Percentiles rank a stretch among this genome's conserved stretches.
phyloP scores from a whole-genome alignment of 2,113 vertebrate species.

The Hassar affinis region DNA sequence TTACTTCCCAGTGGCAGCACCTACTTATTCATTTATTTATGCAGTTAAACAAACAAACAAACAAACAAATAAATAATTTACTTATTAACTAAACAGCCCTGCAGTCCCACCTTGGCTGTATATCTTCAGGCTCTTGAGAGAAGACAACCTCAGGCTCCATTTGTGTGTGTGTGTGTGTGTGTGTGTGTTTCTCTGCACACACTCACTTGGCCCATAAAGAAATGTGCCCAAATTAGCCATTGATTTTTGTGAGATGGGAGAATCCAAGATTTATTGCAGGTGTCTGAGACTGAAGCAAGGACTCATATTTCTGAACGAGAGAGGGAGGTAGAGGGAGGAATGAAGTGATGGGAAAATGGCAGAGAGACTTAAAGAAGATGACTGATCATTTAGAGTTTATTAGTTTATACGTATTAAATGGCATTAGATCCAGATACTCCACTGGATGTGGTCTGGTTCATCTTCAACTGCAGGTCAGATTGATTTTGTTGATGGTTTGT shows the following conservation, averaged over 20 bases:
- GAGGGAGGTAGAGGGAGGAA: constrained; percentile 31
- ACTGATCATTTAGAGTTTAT: constrained; percentile 57
- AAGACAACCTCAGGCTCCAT: background rate
- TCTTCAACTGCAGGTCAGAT: constrained; percentile 27
- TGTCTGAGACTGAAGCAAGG: constrained; percentile 44
- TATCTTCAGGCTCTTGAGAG: constrained; percentile 5
- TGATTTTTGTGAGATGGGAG: constrained; percentile 65
- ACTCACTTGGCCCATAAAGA: constrained; percentile 37
- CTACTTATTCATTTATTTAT: background rate
- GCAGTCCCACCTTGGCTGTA: background rate
- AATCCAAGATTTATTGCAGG: constrained; percentile 63
- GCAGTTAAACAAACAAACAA: background rate
- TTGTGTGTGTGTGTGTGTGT: background rate
- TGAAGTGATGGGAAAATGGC: constrained; percentile 52
- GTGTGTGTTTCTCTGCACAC: constrained; percentile 10
- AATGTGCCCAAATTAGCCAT: constrained; percentile 64
- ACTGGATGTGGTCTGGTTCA: constrained; percentile 15
- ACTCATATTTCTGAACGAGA: constrained; percentile 54
- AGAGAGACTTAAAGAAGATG: constrained; percentile 27
- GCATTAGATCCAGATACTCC: background rate
- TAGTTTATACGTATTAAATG: constrained; percentile 59
- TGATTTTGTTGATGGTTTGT: background rate
- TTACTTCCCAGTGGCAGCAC: background rate
- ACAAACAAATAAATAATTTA: background rate
- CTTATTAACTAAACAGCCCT: background rate